Evolutionary conservation across 2,797 vertebrate genomes (phyloP), one percentile per base, ranked within the genome.

Genomic region (Pipistrellus pipistrellus): DNA sequence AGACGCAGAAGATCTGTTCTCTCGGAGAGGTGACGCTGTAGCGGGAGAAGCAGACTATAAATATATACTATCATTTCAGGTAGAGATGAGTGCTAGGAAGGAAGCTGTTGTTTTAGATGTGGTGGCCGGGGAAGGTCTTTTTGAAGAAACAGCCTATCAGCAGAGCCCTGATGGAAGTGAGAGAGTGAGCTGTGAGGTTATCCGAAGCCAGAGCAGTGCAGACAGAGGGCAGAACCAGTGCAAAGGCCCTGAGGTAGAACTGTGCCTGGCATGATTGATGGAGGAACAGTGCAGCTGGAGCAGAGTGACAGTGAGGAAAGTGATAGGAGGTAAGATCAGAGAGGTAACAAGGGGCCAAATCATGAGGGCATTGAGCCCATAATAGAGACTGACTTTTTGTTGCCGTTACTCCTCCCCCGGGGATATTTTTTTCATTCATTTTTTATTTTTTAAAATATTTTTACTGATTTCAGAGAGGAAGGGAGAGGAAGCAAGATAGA

Each of bases 61-160:
- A 89, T 35, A 87, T 11, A 77, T 77, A 72, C 46, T 91, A 66
- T 75, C 44, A 73, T 84, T 93, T 91, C 72, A 91, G 64, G 68
- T 69, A 93, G 68, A 41, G n/a, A 62, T 55, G 90, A 62, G 15
- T 72, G 71, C 41, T 91, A 81, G 84, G 78, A 93, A 94, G 73
- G 75, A 94, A 94, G 90, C 78, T 46, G 90, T 80, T 86, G 27
- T 85, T 80, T 95, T 66, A 75, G 11, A 90, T 76, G 41, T 57
- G 44, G 77, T 66, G 12, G 21, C 44, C 73, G 89, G 62, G 62
- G 57, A 86, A 96, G 86, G 83, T 23, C 30, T 87, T 77, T 72
- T 53, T 38, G 78, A 76, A 81, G 48, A 59, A 91, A 80, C 66
- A 57, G 41, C 92, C 55, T 30, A 88, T 55, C 92, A 94, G 53